Evolutionary conservation across 2,888 invertebrate species (phyloP), one percentile per base, ranked within the genome.

Genomic region (Pachliopta kotzebuea): DNA sequence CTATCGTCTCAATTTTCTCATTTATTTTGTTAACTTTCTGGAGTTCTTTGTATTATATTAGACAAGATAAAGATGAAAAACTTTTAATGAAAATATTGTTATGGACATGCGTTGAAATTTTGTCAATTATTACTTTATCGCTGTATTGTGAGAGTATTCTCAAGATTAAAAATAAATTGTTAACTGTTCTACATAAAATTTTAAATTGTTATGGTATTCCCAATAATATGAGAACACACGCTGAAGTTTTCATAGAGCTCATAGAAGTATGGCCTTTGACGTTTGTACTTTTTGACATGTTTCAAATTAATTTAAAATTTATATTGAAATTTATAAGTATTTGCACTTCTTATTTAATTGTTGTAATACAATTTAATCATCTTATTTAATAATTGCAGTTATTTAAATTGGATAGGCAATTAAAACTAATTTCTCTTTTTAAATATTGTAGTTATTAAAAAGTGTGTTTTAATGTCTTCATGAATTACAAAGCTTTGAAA

Each of bases 311-410:
- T 67, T 78, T 87, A 26, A 84, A 83, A 0, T 70, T 89, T 4
- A 80, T 87, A 73, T 72, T 88, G 9, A 86, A 86, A 62, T 88
- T 86, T 65, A 79, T 87, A 53, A 87, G 85, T 68, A 80, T 87
- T 6, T 81, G 85, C 20, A 85, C 86, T 0, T 86, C 87, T 0
- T 88, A 86, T 69, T 77, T 87, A 59, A 85, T 89, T 72, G 78
- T 88, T 26, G 80, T 86, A 49, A 79, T 88, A 68, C 89, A 89
- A 74, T 72, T 86, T 45, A 80, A 80, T 56, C 83, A 84, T 70
- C 82, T 85, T 66, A 56, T 77, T 26, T 82, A 79, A 50, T 24
- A 50, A 23, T 37, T 37, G 37, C 2, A 37, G 14, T 37, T 8
- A 7, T 29, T 29, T 8, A 1, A 8, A 29, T n/a, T n/a, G n/a